Percentiles rank a stretch among this genome's conserved stretches.
phyloP scores from a whole-genome alignment of 2,797 vertebrate genomes.

The Borostomias antarcticus region DNA sequence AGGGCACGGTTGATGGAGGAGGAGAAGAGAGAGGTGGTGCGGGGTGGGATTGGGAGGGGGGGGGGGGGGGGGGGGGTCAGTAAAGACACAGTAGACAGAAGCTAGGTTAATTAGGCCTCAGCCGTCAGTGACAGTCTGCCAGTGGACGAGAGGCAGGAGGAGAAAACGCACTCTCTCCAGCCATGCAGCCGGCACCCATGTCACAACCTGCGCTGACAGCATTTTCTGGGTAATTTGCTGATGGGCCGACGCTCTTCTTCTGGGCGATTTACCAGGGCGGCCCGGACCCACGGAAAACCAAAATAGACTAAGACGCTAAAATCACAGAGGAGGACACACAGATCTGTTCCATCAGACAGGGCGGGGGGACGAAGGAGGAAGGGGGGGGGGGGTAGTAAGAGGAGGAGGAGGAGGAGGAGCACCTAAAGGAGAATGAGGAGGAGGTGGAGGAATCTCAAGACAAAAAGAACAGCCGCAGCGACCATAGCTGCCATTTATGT shows the following conservation, averaged over 20 bases:
- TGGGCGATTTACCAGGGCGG: conserved; percentile 74
- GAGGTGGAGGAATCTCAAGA: background rate
- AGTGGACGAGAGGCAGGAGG: conserved; percentile 14
- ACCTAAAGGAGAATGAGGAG: background rate
- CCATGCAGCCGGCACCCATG: conserved; percentile 32
- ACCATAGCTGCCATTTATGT: no score
- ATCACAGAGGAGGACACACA: conserved; percentile 18
- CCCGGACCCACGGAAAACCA: conserved; percentile 62
- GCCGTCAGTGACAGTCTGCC: conserved; percentile 61
- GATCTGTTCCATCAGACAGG: conserved; percentile 7
- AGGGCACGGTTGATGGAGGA: background rate
- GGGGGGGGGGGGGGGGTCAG: no score
- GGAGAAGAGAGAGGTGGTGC: background rate
- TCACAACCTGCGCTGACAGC: conserved; percentile 63
- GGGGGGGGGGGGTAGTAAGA: background rate
- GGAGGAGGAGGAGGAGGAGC: background rate
- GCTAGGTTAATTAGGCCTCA: conserved; percentile 74
- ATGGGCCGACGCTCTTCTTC: conserved; percentile 49
- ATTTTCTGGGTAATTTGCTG: conserved; percentile 81
- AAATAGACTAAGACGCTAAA: conserved; percentile 56
- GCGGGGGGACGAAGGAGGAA: no score
- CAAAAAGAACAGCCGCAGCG: background rate
- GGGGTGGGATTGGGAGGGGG: background rate
- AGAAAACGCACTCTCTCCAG: conserved; percentile 11
- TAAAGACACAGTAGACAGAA: conserved; percentile 56